Base-by-base conservation (phyloP, 2,888 invertebrate genomes). In the Trissolcus japonicus region DNA sequence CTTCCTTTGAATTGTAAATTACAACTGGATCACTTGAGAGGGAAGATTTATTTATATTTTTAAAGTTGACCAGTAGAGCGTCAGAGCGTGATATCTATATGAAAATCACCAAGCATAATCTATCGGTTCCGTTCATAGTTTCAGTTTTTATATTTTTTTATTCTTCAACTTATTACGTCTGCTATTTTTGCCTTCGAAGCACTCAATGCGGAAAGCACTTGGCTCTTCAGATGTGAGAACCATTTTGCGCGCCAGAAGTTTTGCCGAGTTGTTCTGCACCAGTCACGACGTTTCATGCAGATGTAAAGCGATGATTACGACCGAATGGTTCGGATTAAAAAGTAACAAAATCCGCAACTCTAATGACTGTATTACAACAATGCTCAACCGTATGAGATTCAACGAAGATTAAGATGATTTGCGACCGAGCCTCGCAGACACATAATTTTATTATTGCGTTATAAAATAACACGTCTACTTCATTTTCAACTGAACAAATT, bases 1-100 rank as follows among this genome's bases (percentile, higher is more conserved):
- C 9, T 35, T 35, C 35, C 7, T 35, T 35, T 11, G 35, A 35
- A 35, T 35, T 35, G 60, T 78, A 67, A 83, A 82, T 82, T 79
- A 80, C 76, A 74, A 78, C 79, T 55, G 80, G 81, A 81, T 83
- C 80, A 81, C 79, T 84, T 80, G 80, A 78, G 78, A 79, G 81
- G 77, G 17, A 71, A 80, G 35, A 35, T 35, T 35, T 35, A 35
- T 35, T 35, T 79, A 79, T 78, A 83, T 82, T 85, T 84, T 80
- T 83, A 77, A 25, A 82, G 84, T 83, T 84, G 84, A 79, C 81
- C 81, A 83, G 72, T 80, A 82, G 82, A 83, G 83, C 84, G 84
- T 79, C 83, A 83, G 82, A 86, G 79, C 86, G 80, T 86, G 83
- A 77, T 81, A 84, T 82, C 82, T 81, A 73, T 63, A 66, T 53